Evolutionary conservation across 92 coral and sea anemone genomes (phyloP), one percentile per base, ranked within the genome.

Genomic region (Chrysogorgia sp.): DNA sequence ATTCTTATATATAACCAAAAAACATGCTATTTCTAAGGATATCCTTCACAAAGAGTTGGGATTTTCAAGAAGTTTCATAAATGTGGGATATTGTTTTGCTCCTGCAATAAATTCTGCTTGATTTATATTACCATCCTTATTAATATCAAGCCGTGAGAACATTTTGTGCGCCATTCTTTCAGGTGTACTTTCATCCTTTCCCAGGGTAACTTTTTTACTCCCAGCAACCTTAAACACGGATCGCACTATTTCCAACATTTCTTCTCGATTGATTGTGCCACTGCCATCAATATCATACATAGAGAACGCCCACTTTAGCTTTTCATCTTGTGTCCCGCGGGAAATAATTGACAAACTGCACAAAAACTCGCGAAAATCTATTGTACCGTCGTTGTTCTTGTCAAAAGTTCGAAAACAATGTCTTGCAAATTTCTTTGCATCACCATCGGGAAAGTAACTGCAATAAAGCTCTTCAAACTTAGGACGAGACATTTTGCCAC

Each of bases 351-450:
- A 96, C 75, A 96, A 85, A 15, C 99, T 96, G 79, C 88, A 90
- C 28, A 96, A 91, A 70, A 96, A 96, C 88, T 96, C 99, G 58
- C 87, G 84, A 77, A 96, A 96, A 63, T 96, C 99, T 74, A 96
- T 91, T 47, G 93, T 89, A 7, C 99, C 99, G 74, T 96, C 99
- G 37, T 86, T 92, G 86, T 96, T 96, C 65, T 91, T 91, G 79
- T 96, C 99, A 63, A 96, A 96, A 26, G 99, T 96, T 61, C 99
- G 97, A 62, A 96, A 96, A 33, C 92, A 90, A 63, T 96, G 99
- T 29, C 97, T 91, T 0, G 99, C 99, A 55, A 96, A 96, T 40
- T 91, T 81, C 26, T 87, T 75, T 0, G 99, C 94, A 71, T 96
- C 99, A 23, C 99, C 97, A 21, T 90, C 87, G 3, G 91, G 88